Evolutionary conservation across 2,888 invertebrate species (phyloP).

Genomic region (Macrosiphum euphorbiae): DNA sequence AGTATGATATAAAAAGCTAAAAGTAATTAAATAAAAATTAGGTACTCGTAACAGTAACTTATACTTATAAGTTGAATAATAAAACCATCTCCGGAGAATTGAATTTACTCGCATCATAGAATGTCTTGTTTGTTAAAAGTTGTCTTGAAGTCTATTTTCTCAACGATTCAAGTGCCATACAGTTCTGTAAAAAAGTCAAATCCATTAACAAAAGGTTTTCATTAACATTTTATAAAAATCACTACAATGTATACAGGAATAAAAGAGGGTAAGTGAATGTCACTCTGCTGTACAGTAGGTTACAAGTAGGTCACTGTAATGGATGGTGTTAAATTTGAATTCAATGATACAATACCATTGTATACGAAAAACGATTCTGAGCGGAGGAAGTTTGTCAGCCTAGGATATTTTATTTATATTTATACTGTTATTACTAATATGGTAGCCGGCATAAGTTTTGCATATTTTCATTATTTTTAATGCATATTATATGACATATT

Average conservation of each 20-base stretch:
- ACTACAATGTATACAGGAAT: neutral
- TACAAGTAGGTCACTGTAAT: too few species aligned
- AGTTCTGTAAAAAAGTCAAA: neutral
- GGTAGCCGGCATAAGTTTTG: too few species aligned
- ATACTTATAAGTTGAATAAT: neutral
- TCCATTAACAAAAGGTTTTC: neutral
- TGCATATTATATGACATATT: too few species aligned
- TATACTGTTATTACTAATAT: too few species aligned
- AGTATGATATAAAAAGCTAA: neutral
- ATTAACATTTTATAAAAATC: neutral
- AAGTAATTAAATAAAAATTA: neutral
- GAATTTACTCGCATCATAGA: neutral
- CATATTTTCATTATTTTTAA: too few species aligned
- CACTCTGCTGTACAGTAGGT: too few species aligned
- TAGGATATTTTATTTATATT: too few species aligned
- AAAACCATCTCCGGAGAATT: neutral
- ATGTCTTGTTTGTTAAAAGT: neutral
- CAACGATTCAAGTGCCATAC: neutral
- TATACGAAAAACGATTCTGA: too few species aligned
- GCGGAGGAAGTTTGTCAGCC: too few species aligned
- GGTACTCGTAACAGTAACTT: neutral
- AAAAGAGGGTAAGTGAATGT: neutral
- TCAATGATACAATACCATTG: too few species aligned
- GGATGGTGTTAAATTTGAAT: too few species aligned
- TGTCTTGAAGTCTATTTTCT: neutral